These are phyloP conservation scores for Euplagia quadripunctaria DNA, from an alignment of 2,888 invertebrate genomes.

Conservation along the genomic window DNA sequence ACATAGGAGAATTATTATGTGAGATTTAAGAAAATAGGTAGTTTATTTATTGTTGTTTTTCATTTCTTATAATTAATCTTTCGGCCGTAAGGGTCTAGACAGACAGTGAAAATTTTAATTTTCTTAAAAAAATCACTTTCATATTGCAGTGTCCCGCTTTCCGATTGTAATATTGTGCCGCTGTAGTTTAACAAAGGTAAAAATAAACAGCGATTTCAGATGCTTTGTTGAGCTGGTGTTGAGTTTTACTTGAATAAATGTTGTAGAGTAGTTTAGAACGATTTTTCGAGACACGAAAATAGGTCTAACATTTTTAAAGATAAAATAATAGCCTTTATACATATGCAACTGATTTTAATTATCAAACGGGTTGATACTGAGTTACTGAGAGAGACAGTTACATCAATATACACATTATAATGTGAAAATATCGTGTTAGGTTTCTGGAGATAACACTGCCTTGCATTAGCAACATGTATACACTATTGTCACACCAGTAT, in stretches of 20 bases:
- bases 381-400: too few relatives aligned
- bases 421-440: too few relatives aligned
- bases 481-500: too few relatives aligned
- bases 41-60: conserved; percentile 35
- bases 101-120: too few relatives aligned
- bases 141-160: conserved; percentile 16
- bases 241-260: neutral
- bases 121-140: too few relatives aligned
- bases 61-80: conserved; percentile 24
- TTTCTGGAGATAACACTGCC: too few relatives aligned
- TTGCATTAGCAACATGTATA: too few relatives aligned
- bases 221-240: neutral
- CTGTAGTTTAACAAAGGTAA: neutral
- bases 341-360: too few relatives aligned
- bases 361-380: too few relatives aligned
- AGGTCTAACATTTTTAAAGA: too few relatives aligned
- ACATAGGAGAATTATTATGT: conserved; percentile 7
- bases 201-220: neutral
- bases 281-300: neutral
- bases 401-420: too few relatives aligned
- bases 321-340: neutral
- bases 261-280: neutral
- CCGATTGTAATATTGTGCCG: neutral
- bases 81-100: too few relatives aligned
- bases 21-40: conserved; percentile 29